These are phyloP conservation scores for Xenus cinereus DNA, from an alignment of 2,113 vertebrate genomes.

Conservation along the genomic window DNA sequence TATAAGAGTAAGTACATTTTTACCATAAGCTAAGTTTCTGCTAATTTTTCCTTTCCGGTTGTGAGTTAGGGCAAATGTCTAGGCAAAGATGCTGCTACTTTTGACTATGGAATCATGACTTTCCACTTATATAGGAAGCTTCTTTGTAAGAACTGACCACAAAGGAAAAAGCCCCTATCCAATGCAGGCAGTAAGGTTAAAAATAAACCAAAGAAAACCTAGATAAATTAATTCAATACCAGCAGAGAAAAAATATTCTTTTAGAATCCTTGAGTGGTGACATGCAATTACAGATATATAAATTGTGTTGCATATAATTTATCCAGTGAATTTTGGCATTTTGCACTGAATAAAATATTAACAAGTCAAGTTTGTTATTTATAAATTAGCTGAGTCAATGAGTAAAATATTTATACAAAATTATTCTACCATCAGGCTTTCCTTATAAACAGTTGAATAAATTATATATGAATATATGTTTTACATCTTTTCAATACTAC, in stretches of 20 bases:
- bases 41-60: not conserved
- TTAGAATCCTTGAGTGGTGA: not conserved
- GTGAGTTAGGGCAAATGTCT: not conserved
- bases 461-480: not conserved
- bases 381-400: conserved; percentile 13
- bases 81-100: not conserved
- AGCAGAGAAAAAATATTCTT: not conserved
- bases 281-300: not conserved
- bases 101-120: not conserved
- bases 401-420: conserved; percentile 46
- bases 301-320: not conserved
- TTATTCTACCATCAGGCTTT: not conserved
- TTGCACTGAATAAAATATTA: conserved; percentile 24
- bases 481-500: not conserved
- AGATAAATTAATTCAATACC: not conserved
- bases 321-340: not conserved
- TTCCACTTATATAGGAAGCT: not conserved
- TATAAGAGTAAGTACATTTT: accelerated
- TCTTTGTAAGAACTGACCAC: not conserved
- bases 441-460: conserved; percentile 7
- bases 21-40: not conserved
- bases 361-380: conserved; percentile 14
- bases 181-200: not conserved
- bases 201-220: not conserved
- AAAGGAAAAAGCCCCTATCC: not conserved